These are phyloP conservation scores for Chrysemys picta DNA, from an alignment of 2,113 vertebrate genomes.

Conservation along the genomic window DNA sequence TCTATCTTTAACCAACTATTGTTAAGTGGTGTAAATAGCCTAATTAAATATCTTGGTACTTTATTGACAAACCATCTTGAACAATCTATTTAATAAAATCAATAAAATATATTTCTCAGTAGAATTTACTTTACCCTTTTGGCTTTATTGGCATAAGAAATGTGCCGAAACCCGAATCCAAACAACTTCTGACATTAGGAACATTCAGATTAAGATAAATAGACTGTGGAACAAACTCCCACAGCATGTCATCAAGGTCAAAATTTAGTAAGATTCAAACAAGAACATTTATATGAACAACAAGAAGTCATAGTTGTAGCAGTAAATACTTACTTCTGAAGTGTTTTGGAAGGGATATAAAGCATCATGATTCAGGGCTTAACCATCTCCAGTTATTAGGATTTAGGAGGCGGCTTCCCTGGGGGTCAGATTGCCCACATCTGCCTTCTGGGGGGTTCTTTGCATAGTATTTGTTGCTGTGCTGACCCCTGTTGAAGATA, in stretches of 20 bases:
- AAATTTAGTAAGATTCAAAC: neutral
- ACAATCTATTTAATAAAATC: slow-evolving; percentile 53
- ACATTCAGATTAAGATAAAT: too few species aligned
- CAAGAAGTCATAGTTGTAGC: neutral
- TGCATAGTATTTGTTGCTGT: rapidly evolving
- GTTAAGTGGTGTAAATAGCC: slow-evolving; percentile 53
- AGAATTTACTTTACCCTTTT: too few species aligned
- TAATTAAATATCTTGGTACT: slow-evolving; percentile 40
- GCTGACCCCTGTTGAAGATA: neutral
- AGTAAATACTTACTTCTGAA: neutral
- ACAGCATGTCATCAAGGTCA: neutral
- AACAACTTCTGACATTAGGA: too few species aligned
- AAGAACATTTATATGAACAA: slow-evolving; percentile 23
- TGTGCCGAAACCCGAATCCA: too few species aligned
- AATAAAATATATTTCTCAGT: neutral
- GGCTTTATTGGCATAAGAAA: too few species aligned
- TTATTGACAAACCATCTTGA: slow-evolving; percentile 45
- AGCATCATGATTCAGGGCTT: neutral
- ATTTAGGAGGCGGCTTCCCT: neutral
- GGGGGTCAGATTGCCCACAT: neutral
- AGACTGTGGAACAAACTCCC: slow-evolving; percentile 4
- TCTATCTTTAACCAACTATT: slow-evolving; percentile 57
- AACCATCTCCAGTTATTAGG: neutral
- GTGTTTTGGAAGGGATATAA: neutral
- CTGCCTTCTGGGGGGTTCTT: neutral